Evolutionary conservation across 1,140 invertebrate species (phyloP), one percentile per base, ranked within the genome.

Genomic region (Pseudobourletiella spinata): DNA sequence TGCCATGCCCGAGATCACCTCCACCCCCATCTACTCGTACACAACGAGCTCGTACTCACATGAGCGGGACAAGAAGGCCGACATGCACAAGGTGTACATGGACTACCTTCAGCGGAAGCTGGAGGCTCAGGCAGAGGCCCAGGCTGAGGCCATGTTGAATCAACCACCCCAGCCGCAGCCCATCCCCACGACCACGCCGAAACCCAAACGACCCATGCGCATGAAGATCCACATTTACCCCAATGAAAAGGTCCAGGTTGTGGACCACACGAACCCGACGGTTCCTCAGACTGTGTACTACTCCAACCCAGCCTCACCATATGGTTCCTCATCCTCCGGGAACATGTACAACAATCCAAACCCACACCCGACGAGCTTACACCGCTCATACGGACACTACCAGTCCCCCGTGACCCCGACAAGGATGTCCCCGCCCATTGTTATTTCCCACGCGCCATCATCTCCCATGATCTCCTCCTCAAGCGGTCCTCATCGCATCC

Each of bases 141-240:
- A 35, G 2, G 57, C 43, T 1, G n/a, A 1, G 18, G 35, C 32
- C 11, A 50, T 32, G 20, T 15, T 25, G 8, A 2, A 35, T 29
- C 43, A 6, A 18, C 51, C 11, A 22, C 35, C 18, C 16, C 26
- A 15, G 22, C 32, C 26, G 20, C 20, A 29, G 15, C 44, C 20
- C 8, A 22, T 20, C 24, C 35, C 28, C 30, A 20, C 32, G n/a
- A n/a, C 32, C 18, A 11, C 59, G 3, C 30, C 39, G 1, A 52
- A 32, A 20, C 51, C 51, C 28, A 64, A 59, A 26, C 18, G 44
- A 32, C 68, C 68, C 11, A 70, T 70, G 68, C 43, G 68, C 52
- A 70, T 70, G 68, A 70, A 70, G 58, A 70, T 70, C 29, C 68
- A 70, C 42, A 70, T 70, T 51, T 70, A 70, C 39, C 68, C 68